Conservation (phyloP, 2,888 invertebrate genomes). For the Cheilosia impressa region DNA sequence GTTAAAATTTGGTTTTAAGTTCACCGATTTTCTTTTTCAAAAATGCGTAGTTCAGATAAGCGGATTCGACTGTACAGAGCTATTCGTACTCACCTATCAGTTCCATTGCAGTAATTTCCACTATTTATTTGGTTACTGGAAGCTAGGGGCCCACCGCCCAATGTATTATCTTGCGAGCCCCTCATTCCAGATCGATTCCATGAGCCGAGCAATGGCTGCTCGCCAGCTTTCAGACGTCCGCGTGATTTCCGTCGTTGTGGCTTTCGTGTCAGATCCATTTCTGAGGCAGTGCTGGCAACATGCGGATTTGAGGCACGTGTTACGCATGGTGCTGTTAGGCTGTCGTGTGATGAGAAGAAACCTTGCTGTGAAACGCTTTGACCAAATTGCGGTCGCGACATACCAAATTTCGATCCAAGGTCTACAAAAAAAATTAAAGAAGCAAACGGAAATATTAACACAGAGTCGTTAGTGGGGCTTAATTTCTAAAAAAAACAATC, state of each 20-base stretch:
- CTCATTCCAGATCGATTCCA: conserved; percentile 86
- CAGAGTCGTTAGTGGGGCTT: conserved; percentile 2
- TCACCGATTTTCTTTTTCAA: too few species aligned
- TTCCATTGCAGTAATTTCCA: conserved; percentile 87
- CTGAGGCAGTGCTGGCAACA: conserved; percentile 87
- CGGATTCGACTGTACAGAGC: background rate
- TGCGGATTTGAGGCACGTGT: conserved; percentile 85
- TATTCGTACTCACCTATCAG: conserved; percentile 85
- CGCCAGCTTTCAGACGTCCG: conserved; percentile 89
- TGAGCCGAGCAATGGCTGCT: conserved; percentile 89
- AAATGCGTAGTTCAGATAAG: too few species aligned
- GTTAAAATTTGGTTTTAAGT: too few species aligned
- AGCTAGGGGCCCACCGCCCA: conserved; percentile 84
- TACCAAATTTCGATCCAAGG: conserved; percentile 92
- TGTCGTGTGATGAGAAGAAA: conserved; percentile 90
- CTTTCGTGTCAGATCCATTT: conserved; percentile 89
- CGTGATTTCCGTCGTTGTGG: conserved; percentile 86
- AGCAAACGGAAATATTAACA: conserved; percentile 26
- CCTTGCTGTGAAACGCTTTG: conserved; percentile 85
- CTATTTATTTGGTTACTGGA: conserved; percentile 87
- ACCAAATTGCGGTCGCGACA: conserved; percentile 85
- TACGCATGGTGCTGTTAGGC: conserved; percentile 88
- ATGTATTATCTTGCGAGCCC: conserved; percentile 84
- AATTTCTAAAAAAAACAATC: conserved; percentile 16
- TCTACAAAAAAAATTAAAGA: conserved; percentile 84